Evolutionary conservation across 2,888 invertebrate species (phyloP).

Genomic region (Hemicrepidius hirtus): DNA sequence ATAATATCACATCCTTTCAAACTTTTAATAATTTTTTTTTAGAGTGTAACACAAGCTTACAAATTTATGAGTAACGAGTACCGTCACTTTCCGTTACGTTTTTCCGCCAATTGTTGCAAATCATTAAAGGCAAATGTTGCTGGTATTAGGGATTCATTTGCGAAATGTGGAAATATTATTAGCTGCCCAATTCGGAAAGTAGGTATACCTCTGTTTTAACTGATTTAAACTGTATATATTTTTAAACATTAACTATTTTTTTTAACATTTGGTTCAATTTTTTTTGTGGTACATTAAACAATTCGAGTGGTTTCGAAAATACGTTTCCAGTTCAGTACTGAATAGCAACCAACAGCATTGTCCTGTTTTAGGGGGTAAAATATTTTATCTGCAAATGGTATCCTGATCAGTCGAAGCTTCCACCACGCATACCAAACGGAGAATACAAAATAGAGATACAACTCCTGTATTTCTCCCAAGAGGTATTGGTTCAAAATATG

Average conservation of each 20-base stretch:
- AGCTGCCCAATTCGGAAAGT: neutral
- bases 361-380: neutral
- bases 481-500: neutral
- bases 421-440: neutral
- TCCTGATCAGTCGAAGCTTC: neutral
- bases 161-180: neutral
- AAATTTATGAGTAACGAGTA: constrained; percentile 23
- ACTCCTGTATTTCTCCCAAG: neutral
- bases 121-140: neutral
- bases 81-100: neutral
- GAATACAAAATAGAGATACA: neutral
- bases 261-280: neutral
- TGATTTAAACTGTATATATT: no score
- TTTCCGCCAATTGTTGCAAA: constrained; percentile 3
- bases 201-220: neutral
- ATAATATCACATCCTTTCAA: no score
- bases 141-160: neutral
- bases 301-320: no score
- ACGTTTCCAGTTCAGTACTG: no score
- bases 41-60: neutral
- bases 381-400: neutral
- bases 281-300: no score
- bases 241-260: neutral
- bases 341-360: no score
- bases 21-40: neutral